Evolutionary conservation across 2,888 invertebrate genomes (phyloP).

Genomic region (Rotaria socialis): DNA sequence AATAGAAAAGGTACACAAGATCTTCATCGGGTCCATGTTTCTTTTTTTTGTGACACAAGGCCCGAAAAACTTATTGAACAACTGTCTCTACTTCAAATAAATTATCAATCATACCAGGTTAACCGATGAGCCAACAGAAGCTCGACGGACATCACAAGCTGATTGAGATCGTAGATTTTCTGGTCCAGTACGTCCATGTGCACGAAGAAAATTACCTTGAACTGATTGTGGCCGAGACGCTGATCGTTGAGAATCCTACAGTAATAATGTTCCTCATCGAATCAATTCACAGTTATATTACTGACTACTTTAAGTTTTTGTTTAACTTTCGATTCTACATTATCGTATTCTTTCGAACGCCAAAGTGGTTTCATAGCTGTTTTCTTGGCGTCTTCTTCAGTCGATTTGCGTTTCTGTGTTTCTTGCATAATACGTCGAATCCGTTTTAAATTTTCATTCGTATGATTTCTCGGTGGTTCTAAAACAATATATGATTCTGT

Average conservation of each 20-base stretch:
- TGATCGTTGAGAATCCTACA: not conserved
- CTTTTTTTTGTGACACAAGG: too few relatives aligned
- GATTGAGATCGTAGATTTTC: conserved; percentile 51
- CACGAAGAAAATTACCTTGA: conserved; percentile 39
- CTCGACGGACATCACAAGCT: conserved; percentile 51
- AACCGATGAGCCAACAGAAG: conserved; percentile 49
- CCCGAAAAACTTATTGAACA: too few relatives aligned
- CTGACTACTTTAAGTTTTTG: conserved; percentile 50
- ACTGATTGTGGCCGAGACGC: conserved; percentile 46
- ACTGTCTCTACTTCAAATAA: not conserved
- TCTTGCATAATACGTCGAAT: conserved; percentile 57
- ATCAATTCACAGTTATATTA: too few relatives aligned
- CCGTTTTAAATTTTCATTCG: conserved; percentile 56
- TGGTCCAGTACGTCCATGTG: conserved; percentile 46
- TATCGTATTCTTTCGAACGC: conserved; percentile 57
- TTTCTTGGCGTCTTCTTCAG: conserved; percentile 49
- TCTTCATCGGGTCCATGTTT: too few relatives aligned
- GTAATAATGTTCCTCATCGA: not conserved
- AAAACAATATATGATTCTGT: not conserved
- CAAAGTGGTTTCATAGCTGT: conserved; percentile 57
- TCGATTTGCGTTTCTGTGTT: conserved; percentile 52
- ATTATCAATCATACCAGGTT: conserved; percentile 29
- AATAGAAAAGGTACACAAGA: too few relatives aligned
- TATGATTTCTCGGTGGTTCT: conserved; percentile 52
- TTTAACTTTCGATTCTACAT: conserved; percentile 54